Evolutionary conservation across 2,113 vertebrate species (phyloP).

Genomic region (Dryoscopus gambensis): DNA sequence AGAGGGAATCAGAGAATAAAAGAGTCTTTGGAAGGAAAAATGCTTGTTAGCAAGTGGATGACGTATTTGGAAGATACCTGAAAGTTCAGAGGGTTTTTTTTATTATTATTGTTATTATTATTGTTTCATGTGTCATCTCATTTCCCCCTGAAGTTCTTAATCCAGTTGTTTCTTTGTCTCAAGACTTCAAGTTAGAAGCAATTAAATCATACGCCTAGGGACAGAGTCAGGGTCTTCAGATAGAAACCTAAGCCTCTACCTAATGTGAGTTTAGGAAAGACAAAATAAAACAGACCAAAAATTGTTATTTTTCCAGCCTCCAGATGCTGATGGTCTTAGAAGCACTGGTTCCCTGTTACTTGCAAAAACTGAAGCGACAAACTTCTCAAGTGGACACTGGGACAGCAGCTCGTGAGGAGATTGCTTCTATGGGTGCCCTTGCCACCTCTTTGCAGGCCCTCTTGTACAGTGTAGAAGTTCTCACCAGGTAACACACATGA

Average conservation of each 20-base stretch:
- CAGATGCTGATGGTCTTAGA: constrained; percentile 99
- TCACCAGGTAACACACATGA: constrained; percentile 81
- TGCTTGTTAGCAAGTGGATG: neutral
- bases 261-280: neutral
- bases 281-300: neutral
- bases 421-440: constrained; percentile 89
- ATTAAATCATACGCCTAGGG: neutral
- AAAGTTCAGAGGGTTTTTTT: neutral
- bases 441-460: constrained; percentile 95
- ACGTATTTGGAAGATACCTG: neutral
- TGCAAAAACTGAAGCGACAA: constrained; percentile 92
- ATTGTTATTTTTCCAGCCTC: constrained; percentile 74
- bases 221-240: neutral
- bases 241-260: neutral
- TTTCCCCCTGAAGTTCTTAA: neutral
- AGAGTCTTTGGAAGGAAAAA: neutral
- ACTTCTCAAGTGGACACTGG: constrained; percentile 87
- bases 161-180: neutral
- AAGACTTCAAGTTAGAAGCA: neutral
- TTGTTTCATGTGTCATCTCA: neutral
- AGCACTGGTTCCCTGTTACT: constrained; percentile 90
- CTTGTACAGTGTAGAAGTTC: constrained; percentile 93
- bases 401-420: constrained; percentile 92
- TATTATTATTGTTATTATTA: neutral
- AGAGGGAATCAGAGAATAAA: neutral